These are phyloP conservation scores for Chloroceryle amazona DNA, from an alignment of 2,797 vertebrate genomes.

Conservation along the genomic window DNA sequence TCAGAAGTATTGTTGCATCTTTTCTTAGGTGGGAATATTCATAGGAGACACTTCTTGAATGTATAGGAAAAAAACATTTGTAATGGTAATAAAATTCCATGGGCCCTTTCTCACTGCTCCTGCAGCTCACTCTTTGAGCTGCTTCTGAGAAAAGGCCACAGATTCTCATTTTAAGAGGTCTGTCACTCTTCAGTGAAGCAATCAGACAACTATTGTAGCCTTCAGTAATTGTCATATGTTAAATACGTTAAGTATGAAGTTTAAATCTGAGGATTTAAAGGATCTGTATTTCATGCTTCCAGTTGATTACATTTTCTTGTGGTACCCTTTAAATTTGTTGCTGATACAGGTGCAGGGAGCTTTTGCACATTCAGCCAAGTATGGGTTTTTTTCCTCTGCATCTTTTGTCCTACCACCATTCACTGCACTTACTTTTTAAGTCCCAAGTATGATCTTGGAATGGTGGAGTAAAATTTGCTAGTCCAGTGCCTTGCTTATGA, in stretches of 20 bases:
- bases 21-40: background rate
- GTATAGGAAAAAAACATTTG: rapidly evolving
- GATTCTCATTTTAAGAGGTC: background rate
- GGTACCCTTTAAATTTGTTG: background rate
- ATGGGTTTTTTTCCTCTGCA: rapidly evolving
- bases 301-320: background rate
- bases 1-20: background rate
- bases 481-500: background rate
- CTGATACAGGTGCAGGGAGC: rapidly evolving
- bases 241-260: background rate
- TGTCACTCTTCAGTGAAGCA: background rate
- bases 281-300: background rate
- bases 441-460: background rate
- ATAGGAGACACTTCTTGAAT: background rate
- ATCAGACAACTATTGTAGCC: background rate
- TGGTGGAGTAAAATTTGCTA: background rate
- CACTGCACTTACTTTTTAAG: background rate
- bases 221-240: background rate
- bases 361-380: background rate
- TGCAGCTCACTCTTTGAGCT: background rate
- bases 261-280: background rate
- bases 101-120: background rate
- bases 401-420: background rate
- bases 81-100: background rate
- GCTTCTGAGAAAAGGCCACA: background rate